These are phyloP conservation scores for Mola mola DNA, from an alignment of 2,113 vertebrate genomes.

Conservation along the genomic window DNA sequence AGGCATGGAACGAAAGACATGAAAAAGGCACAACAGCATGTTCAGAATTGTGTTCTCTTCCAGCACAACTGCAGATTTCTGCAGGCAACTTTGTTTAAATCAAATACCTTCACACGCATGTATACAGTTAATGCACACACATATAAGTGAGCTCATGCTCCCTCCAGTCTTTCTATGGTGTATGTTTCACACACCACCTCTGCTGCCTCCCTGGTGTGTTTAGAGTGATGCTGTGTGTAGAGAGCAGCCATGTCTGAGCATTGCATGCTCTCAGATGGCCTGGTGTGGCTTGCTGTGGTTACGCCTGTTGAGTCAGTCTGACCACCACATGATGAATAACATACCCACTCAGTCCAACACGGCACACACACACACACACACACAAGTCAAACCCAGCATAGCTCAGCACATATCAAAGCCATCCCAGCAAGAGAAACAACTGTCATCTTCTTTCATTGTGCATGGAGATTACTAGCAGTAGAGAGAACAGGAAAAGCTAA, in stretches of 20 bases:
- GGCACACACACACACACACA: constrained; percentile 44
- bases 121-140: constrained; percentile 18
- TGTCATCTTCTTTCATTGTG: constrained; percentile 54
- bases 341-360: constrained; percentile 62
- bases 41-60: constrained; percentile 18
- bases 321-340: constrained; percentile 81
- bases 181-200: constrained; percentile 66
- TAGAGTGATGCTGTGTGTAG: constrained; percentile 61
- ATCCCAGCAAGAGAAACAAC: constrained; percentile 59
- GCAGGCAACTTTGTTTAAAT: constrained; percentile 28
- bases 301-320: constrained; percentile 77
- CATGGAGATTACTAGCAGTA: constrained; percentile 65
- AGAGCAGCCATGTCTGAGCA: constrained; percentile 62
- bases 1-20: constrained; percentile 57
- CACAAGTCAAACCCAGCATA: constrained; percentile 34
- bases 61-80: constrained; percentile 15
- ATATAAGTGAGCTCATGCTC: constrained; percentile 41
- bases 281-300: constrained; percentile 80
- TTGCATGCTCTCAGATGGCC: constrained; percentile 73
- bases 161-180: constrained; percentile 51
- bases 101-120: constrained; percentile 10
- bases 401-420: constrained; percentile 39
- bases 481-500: constrained; percentile 56
- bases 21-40: constrained; percentile 42
- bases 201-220: constrained; percentile 57